These are phyloP conservation scores for Atrichornis clamosus DNA, from an alignment of 2,113 vertebrate species.

Conservation along the genomic window DNA sequence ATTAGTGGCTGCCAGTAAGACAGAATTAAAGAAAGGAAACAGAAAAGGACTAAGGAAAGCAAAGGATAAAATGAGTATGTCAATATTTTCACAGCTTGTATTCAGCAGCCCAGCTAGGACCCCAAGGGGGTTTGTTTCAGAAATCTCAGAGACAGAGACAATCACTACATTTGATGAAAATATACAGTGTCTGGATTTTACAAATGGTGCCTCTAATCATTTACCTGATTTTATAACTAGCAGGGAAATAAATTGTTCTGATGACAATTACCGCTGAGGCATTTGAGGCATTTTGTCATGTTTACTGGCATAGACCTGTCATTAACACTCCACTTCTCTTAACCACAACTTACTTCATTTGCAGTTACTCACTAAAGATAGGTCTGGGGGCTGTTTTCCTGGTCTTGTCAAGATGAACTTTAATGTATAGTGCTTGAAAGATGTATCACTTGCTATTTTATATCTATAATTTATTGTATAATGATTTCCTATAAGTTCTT, in stretches of 20 bases:
- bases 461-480: slow-evolving; percentile 40
- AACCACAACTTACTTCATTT: slow-evolving; percentile 1
- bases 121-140: not conserved
- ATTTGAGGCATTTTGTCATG: not conserved
- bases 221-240: not conserved
- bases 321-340: slow-evolving; percentile 31
- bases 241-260: slow-evolving; percentile 6
- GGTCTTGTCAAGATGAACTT: slow-evolving; percentile 31
- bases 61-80: not conserved
- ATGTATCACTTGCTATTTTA: slow-evolving; percentile 55
- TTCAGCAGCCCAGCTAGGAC: not conserved
- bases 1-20: not conserved
- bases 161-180: not conserved
- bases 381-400: slow-evolving; percentile 9
- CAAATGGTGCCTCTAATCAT: not conserved
- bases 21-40: not conserved
- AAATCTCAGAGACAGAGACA: not conserved
- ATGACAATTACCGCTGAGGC: not conserved
- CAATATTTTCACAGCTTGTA: slow-evolving; percentile 11
- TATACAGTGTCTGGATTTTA: not conserved
- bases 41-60: not conserved
- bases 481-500: slow-evolving; percentile 11
- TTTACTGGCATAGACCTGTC: not conserved
- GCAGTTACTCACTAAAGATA: not conserved
- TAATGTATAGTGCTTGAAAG: slow-evolving; percentile 7